phyloP scores from a whole-genome alignment of 2,888 invertebrate species.

The Lysandra bellargus region DNA sequence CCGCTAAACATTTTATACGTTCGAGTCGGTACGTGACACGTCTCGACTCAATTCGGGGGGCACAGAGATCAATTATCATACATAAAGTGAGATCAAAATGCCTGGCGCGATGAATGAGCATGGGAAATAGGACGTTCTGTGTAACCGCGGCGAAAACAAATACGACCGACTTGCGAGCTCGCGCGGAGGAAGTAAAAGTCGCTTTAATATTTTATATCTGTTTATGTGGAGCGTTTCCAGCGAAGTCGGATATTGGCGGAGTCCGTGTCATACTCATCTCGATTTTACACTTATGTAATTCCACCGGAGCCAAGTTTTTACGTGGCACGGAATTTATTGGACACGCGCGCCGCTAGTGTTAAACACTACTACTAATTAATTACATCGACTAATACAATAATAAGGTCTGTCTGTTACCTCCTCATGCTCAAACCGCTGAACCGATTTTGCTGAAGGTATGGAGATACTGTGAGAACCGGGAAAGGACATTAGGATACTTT shows the following conservation, averaged over 20 bases:
- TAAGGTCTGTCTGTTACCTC: not conserved
- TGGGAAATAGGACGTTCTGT: conserved; percentile 47
- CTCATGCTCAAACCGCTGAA: too few relatives aligned
- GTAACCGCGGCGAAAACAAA: conserved; percentile 45
- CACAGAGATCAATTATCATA: not conserved
- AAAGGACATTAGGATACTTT: too few relatives aligned
- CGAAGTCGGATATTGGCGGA: not conserved
- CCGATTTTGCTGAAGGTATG: too few relatives aligned
- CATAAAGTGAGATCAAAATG: conserved; percentile 5
- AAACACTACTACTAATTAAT: not conserved
- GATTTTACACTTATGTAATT: not conserved
- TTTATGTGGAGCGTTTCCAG: conserved; percentile 6
- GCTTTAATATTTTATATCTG: conserved; percentile 9
- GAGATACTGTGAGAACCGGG: too few relatives aligned
- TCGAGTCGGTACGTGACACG: not conserved
- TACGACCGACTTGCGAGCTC: conserved; percentile 33
- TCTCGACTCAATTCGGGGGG: conserved; percentile 1
- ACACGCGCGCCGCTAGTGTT: not conserved
- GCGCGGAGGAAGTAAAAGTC: conserved; percentile 12
- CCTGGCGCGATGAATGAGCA: conserved; percentile 26
- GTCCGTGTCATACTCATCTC: not conserved
- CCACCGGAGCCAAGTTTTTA: not conserved
- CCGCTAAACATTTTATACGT: not conserved
- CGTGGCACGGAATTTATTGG: not conserved
- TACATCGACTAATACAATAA: not conserved